Evolutionary conservation across 2,113 vertebrate genomes (phyloP).

Genomic region (Ciconia stormi): DNA sequence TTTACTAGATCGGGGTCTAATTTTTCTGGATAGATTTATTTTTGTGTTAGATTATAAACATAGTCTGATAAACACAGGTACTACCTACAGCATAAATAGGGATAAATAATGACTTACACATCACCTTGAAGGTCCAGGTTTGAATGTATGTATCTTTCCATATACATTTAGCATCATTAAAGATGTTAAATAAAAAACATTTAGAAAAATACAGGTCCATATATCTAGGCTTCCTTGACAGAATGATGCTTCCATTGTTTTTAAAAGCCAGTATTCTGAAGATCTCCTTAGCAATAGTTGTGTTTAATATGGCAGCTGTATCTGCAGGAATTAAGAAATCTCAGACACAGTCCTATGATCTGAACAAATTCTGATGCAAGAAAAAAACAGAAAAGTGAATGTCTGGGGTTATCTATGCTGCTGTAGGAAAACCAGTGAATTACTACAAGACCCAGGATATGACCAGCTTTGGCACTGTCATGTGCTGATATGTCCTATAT

Average conservation of each 20-base stretch:
- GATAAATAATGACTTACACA: background rate
- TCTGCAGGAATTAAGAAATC: background rate
- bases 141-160: background rate
- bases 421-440: background rate
- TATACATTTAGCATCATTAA: background rate
- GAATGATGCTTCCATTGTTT: background rate
- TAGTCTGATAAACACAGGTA: background rate
- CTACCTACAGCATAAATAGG: background rate
- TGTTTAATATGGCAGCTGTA: background rate
- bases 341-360: background rate
- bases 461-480: background rate
- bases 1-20: background rate
- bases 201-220: background rate
- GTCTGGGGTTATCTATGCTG: fast-evolving
- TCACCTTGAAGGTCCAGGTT: background rate
- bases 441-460: background rate
- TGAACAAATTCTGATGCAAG: background rate
- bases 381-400: background rate
- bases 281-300: background rate
- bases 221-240: background rate
- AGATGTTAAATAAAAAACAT: background rate
- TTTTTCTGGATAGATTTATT: background rate
- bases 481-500: background rate
- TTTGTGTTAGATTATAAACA: background rate
- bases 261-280: background rate